These are phyloP conservation scores for Drosophila ercepeae DNA, from an alignment of 1,140 invertebrate genomes.

Conservation along the genomic window DNA sequence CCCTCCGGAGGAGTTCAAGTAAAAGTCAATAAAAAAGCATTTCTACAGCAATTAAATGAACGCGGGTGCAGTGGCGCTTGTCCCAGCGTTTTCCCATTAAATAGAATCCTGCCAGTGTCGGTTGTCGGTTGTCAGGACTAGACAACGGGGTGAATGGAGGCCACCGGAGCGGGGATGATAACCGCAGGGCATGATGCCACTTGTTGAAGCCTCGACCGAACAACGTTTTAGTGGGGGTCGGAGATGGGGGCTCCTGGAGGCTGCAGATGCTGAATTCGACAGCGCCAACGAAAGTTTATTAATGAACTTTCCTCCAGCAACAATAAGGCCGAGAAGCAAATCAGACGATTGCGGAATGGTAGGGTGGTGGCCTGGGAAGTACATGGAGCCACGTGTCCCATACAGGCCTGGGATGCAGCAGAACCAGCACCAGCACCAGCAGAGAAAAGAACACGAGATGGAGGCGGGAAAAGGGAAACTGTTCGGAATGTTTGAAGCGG, in stretches of 20 bases:
- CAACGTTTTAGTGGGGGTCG: no score
- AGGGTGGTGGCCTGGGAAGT: slow-evolving; percentile 3
- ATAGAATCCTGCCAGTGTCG: slow-evolving; percentile 64
- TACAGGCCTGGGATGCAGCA: slow-evolving; percentile 36
- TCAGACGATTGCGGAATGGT: slow-evolving; percentile 14
- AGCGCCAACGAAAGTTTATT: slow-evolving; percentile 75
- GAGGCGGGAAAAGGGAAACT: slow-evolving; percentile 7
- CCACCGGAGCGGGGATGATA: slow-evolving; percentile 10
- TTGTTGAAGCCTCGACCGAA: slow-evolving; percentile 62
- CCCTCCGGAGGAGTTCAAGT: slow-evolving; percentile 57
- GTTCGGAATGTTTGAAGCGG: slow-evolving; percentile 59
- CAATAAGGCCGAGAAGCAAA: slow-evolving; percentile 2
- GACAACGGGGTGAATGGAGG: slow-evolving; percentile 14
- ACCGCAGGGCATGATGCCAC: slow-evolving; percentile 59
- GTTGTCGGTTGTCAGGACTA: slow-evolving; percentile 16
- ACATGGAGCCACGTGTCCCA: slow-evolving; percentile 56
- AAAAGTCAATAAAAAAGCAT: slow-evolving; percentile 79
- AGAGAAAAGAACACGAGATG: slow-evolving; percentile 17
- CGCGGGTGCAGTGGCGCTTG: slow-evolving; percentile 50
- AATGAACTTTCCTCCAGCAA: slow-evolving; percentile 63
- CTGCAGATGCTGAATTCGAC: slow-evolving; percentile 69
- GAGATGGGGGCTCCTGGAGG: neutral
- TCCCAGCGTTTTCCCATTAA: slow-evolving; percentile 66
- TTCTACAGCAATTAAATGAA: slow-evolving; percentile 71
- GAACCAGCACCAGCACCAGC: slow-evolving; percentile 54